Conservation (phyloP, 2,888 invertebrate species). For the Melieria omissa region DNA sequence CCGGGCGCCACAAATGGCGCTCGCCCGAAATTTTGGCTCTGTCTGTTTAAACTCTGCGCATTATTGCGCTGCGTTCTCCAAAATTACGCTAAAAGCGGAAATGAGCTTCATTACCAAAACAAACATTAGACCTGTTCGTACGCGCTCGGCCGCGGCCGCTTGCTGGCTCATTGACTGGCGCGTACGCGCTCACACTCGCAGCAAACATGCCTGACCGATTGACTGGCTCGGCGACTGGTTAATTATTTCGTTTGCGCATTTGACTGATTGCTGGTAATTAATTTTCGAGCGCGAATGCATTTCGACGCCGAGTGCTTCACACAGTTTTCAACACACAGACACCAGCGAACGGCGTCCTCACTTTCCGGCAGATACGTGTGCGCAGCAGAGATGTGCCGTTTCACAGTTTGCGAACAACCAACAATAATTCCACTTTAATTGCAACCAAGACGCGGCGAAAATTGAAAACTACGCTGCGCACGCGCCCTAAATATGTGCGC, state of each 20-base stretch:
- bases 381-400: too few species aligned
- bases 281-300: constrained; percentile 45
- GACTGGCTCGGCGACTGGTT: constrained; percentile 37
- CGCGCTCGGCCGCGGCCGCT: constrained; percentile 6
- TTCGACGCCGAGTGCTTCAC: too few species aligned
- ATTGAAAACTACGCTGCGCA: constrained; percentile 13
- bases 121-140: constrained; percentile 50
- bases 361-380: too few species aligned
- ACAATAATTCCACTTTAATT: too few species aligned
- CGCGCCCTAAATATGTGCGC: constrained; percentile 28
- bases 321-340: too few species aligned
- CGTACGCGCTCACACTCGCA: too few species aligned
- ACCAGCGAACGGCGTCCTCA: too few species aligned
- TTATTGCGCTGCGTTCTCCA: constrained; percentile 1
- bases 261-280: constrained; percentile 61
- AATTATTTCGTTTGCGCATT: constrained; percentile 60
- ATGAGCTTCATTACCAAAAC: constrained; percentile 65
- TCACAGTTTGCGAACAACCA: too few species aligned
- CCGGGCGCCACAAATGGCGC: background rate
- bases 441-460: too few species aligned
- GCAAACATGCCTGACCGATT: constrained; percentile 3
- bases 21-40: background rate
- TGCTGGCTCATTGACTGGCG: background rate
- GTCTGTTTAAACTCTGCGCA: background rate
- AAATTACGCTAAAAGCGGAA: constrained; percentile 54